Evolutionary conservation across 2,113 vertebrate species (phyloP).

Genomic region (Ibidorhyncha struthersii): DNA sequence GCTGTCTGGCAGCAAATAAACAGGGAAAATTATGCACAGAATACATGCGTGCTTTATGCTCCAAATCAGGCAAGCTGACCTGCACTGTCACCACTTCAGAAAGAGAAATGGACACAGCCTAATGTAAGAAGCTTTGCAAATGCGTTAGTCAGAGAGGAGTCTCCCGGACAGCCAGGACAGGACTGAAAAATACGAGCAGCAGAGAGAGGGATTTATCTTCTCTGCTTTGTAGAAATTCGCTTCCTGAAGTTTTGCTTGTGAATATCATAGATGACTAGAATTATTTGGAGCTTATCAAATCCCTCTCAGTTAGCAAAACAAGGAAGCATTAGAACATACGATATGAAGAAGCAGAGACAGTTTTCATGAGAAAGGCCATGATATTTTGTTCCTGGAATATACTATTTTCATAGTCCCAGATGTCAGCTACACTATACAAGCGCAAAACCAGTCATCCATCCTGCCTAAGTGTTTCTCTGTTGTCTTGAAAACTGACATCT

Average conservation of each 20-base stretch:
- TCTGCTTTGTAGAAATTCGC: conserved; percentile 5
- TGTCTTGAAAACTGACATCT: neutral
- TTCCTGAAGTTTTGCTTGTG: conserved; percentile 35
- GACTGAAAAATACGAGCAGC: neutral
- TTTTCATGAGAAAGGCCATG: neutral
- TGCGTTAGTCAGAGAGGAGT: conserved; percentile 8
- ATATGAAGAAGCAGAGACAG: neutral
- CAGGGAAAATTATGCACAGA: neutral
- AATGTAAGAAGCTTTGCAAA: conserved; percentile 37
- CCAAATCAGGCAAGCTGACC: conserved; percentile 11
- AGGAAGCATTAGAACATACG: neutral
- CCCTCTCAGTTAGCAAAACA: neutral
- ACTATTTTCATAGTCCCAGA: neutral
- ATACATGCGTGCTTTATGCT: neutral
- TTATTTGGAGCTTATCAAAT: conserved; percentile 48
- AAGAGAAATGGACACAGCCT: conserved; percentile 26
- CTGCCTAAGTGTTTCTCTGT: neutral
- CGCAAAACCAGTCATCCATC: neutral
- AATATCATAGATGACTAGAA: neutral
- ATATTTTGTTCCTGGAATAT: neutral
- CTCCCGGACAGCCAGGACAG: neutral
- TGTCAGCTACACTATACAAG: neutral
- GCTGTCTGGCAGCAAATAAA: neutral
- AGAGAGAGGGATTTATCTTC: conserved; percentile 1
- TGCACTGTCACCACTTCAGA: neutral